Percentiles rank a stretch among this genome's conserved stretches.
Evolutionary conservation across 2,888 invertebrate genomes (phyloP).

Genomic region (Epirrhoe alternata): DNA sequence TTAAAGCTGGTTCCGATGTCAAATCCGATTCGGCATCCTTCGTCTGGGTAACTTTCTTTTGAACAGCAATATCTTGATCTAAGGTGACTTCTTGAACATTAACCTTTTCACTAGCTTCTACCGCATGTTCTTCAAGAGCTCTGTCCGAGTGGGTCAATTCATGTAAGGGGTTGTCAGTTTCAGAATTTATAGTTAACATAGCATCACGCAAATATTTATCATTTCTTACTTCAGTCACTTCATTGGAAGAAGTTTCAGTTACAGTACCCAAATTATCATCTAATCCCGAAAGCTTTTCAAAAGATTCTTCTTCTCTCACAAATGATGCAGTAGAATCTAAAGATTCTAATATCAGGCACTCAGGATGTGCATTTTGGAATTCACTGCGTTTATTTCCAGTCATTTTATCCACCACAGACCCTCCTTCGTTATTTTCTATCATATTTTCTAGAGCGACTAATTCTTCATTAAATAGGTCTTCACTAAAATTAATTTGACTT

Average conservation of each 20-base stretch:
- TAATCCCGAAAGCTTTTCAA: background rate
- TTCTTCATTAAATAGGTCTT: background rate
- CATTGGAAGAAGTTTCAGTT: background rate
- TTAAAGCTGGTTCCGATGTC: background rate
- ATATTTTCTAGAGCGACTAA: background rate
- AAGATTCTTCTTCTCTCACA: background rate
- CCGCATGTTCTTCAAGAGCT: background rate
- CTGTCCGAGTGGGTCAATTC: background rate
- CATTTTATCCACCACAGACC: background rate
- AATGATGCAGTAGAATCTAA: background rate
- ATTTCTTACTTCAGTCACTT: background rate
- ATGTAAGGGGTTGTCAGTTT: conserved; percentile 1
- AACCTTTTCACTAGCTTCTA: background rate
- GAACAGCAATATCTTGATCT: background rate
- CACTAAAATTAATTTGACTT: conserved; percentile 4
- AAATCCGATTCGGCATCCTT: background rate
- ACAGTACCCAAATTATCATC: background rate
- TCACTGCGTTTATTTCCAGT: background rate
- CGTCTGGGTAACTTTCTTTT: background rate
- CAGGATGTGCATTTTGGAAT: background rate
- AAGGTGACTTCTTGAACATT: background rate
- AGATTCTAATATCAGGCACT: background rate
- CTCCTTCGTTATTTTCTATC: background rate
- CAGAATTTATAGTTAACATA: background rate
- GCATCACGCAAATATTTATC: background rate